These are phyloP conservation scores for Nomada flava DNA, from an alignment of 2,888 invertebrate species.

Conservation along the genomic window DNA sequence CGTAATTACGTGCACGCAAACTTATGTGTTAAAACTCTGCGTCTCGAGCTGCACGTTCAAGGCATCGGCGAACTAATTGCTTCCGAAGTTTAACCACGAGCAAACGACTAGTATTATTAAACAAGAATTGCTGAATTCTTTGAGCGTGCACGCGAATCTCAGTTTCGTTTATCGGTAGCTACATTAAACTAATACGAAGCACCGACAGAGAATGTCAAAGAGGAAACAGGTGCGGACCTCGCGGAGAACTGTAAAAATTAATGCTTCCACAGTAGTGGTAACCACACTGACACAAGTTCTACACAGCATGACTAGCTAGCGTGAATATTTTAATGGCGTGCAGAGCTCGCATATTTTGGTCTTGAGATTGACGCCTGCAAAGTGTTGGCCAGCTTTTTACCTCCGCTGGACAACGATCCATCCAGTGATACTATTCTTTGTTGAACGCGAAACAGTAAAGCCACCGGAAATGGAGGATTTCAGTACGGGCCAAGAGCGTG, in stretches of 20 bases:
- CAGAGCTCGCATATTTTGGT: conserved; percentile 39
- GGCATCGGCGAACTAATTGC: neutral
- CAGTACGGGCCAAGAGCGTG: conserved; percentile 23
- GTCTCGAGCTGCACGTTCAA: neutral
- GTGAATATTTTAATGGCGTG: conserved; percentile 30
- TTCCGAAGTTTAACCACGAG: neutral
- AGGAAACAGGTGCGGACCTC: conserved; percentile 23
- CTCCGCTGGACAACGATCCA: conserved; percentile 8
- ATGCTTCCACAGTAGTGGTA: conserved; percentile 2
- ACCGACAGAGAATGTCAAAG: neutral
- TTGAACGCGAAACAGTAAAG: conserved; percentile 67
- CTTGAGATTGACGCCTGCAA: conserved; percentile 50
- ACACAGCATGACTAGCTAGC: conserved; percentile 53
- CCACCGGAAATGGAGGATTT: conserved; percentile 33
- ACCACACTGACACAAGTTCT: conserved; percentile 4
- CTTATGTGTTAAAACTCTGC: conserved; percentile 4
- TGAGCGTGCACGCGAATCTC: conserved; percentile 3
- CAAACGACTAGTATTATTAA: neutral
- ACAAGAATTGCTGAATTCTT: neutral
- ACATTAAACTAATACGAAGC: conserved; percentile 25
- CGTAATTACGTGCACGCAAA: conserved; percentile 42
- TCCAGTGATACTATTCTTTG: conserved; percentile 55
- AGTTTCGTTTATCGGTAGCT: conserved; percentile 32
- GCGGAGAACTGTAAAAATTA: neutral
- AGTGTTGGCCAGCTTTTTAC: conserved; percentile 22